Evolutionary conservation across 2,113 vertebrate genomes (phyloP).

Genomic region (Barnardius zonarius): DNA sequence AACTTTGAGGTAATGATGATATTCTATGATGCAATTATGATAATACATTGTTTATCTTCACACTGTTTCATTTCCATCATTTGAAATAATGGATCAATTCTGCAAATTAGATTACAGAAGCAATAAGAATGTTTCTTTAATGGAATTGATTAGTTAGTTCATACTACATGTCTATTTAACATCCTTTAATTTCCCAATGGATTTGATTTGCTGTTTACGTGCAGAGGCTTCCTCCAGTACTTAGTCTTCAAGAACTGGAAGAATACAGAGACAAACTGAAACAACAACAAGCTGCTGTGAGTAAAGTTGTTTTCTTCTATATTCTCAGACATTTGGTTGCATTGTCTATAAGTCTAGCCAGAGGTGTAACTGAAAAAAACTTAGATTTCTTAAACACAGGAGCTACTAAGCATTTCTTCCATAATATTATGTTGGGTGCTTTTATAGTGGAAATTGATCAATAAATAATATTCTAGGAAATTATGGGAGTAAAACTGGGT

Average conservation of each 20-base stretch:
- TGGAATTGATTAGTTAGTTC: not conserved
- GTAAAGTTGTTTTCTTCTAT: slow-evolving; percentile 52
- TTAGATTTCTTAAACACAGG: not conserved
- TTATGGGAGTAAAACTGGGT: not conserved
- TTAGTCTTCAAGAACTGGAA: slow-evolving; percentile 92
- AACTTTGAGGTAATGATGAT: not conserved
- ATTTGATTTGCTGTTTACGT: slow-evolving; percentile 22
- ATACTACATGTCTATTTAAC: not conserved
- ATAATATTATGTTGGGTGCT: not conserved
- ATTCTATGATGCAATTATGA: not conserved
- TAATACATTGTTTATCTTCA: not conserved
- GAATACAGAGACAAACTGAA: slow-evolving; percentile 92
- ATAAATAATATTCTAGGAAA: not conserved
- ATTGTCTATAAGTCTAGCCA: not conserved
- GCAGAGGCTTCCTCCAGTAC: slow-evolving; percentile 90
- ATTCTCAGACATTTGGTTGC: not conserved
- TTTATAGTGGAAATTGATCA: not conserved
- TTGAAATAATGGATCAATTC: not conserved
- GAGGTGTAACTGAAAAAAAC: not conserved
- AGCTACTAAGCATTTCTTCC: not conserved
- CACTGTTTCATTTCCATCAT: not conserved
- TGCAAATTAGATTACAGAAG: not conserved
- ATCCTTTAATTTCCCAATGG: not conserved
- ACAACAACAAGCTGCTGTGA: slow-evolving; percentile 93
- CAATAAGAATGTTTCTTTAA: not conserved